Conservation (phyloP, 2,797 vertebrate genomes). For the Phataginus tricuspis region DNA sequence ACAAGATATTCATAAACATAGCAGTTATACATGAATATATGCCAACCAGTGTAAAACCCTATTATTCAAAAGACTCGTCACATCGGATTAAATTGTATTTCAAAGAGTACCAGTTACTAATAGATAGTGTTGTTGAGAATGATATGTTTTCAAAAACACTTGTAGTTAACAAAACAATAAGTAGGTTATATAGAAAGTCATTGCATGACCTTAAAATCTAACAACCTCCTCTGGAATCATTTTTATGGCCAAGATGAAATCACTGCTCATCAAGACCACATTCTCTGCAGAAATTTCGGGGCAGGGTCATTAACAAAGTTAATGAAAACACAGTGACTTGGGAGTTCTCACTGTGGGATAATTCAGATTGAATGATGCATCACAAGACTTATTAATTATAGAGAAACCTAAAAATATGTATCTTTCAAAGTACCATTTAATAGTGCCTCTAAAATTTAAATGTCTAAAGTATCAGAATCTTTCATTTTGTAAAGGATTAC, state of each 20-base stretch:
- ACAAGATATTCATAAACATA: background rate
- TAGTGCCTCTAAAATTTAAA: background rate
- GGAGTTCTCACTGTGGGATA: background rate
- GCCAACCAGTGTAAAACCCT: background rate
- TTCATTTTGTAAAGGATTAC: background rate
- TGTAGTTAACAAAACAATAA: conserved; percentile 25
- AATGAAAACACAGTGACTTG: background rate
- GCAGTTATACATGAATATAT: background rate
- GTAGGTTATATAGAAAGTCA: background rate
- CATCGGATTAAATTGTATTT: background rate
- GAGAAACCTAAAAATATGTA: background rate
- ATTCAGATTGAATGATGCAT: background rate
- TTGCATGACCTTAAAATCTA: background rate
- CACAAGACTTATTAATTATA: background rate
- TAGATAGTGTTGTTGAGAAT: background rate
- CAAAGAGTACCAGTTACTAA: background rate
- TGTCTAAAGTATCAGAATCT: background rate
- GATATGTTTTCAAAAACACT: background rate
- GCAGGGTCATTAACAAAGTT: conserved; percentile 46
- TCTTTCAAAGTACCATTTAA: background rate
- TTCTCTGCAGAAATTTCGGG: background rate
- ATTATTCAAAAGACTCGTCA: background rate
- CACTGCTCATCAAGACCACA: background rate
- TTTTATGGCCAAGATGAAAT: background rate
- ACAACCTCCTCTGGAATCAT: background rate